A percentile compares a stretch with the other conserved stretches of the same genome.
Evolutionary conservation across 2,113 vertebrate genomes (phyloP).

Genomic region (Colossoma macropomum): DNA sequence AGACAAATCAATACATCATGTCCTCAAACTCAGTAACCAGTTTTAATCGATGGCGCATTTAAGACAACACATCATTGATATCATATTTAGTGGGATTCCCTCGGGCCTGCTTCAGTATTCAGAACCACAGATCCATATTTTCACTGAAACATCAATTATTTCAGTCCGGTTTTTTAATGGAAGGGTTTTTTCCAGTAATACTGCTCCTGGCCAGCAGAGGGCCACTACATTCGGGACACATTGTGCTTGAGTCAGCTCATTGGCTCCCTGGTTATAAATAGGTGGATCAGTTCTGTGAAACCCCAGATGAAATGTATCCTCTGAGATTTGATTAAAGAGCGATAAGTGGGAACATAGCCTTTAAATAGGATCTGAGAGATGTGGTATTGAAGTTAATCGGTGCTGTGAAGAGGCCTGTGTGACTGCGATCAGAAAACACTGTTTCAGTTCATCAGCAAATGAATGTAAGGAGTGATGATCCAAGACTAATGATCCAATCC

Average conservation of each 20-base stretch:
- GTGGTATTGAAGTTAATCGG: not conserved
- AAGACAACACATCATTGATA: not conserved
- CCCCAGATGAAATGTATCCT: constrained; percentile 17
- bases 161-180: not conserved
- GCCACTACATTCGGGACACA: constrained; percentile 3
- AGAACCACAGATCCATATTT: not conserved
- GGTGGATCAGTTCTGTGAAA: constrained; percentile 18
- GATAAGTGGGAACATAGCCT: not conserved
- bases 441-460: not conserved
- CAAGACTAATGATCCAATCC: not conserved
- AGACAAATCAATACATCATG: not conserved
- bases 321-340: constrained; percentile 37
- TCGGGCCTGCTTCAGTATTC: not conserved
- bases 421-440: not conserved
- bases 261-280: constrained; percentile 38
- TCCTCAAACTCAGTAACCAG: not conserved
- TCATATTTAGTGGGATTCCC: not conserved
- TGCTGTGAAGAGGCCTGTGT: not conserved
- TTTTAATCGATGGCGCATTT: constrained; percentile 7
- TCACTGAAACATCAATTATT: not conserved
- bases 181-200: constrained; percentile 8
- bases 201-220: constrained; percentile 5
- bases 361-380: constrained; percentile 6
- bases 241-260: not conserved
- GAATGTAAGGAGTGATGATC: not conserved